phyloP scores from a whole-genome alignment of 1,140 invertebrate genomes.

The Diabrotica undecimpunctata region DNA sequence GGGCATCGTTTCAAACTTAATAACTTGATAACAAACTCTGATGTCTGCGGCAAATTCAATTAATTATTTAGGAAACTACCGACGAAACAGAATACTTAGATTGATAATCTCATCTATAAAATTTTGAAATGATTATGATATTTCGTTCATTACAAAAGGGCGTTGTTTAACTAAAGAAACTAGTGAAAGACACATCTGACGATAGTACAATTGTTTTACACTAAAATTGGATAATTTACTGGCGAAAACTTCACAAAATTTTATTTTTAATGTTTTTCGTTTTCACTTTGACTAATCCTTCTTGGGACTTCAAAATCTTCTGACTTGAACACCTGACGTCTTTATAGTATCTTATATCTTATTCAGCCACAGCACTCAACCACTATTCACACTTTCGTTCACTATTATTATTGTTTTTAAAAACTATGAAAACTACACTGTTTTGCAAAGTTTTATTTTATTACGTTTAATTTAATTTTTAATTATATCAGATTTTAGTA shows the following conservation, averaged over 20 bases:
- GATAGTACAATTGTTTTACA: neutral
- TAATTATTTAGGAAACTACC: neutral
- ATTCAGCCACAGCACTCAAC: too few relatives aligned
- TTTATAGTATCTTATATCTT: too few relatives aligned
- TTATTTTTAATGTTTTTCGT: constrained; percentile 1
- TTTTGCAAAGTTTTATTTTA: too few relatives aligned
- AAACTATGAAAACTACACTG: too few relatives aligned
- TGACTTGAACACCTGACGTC: neutral
- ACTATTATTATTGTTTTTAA: too few relatives aligned
- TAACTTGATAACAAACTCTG: neutral
- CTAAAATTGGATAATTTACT: neutral
- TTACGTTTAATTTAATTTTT: too few relatives aligned
- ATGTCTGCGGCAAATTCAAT: neutral
- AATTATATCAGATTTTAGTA: too few relatives aligned
- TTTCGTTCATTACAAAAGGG: neutral
- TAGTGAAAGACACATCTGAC: neutral
- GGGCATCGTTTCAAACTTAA: constrained; percentile 63
- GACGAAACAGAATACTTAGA: neutral
- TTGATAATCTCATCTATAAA: constrained; percentile 4
- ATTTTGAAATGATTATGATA: neutral
- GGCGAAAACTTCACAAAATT: constrained; percentile 2
- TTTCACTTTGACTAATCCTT: constrained; percentile 5
- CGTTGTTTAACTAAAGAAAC: constrained; percentile 1
- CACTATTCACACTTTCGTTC: too few relatives aligned
- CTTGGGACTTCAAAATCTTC: constrained; percentile 3